These are phyloP conservation scores for Siphlonurus alternatus DNA, from an alignment of 2,888 invertebrate species.

Conservation along the genomic window DNA sequence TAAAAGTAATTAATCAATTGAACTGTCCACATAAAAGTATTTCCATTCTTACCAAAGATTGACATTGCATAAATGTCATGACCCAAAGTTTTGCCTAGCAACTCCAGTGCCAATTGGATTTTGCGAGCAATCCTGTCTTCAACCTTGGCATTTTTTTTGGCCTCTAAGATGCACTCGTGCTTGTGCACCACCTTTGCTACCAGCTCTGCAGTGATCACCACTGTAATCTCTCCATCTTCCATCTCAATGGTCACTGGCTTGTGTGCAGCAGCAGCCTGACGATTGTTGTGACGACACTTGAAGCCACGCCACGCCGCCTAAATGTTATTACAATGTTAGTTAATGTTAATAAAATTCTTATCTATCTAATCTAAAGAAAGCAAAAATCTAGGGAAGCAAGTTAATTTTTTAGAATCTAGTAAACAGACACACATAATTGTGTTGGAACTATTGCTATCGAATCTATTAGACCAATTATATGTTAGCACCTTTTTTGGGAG, in stretches of 20 bases:
- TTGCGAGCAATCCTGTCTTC: neutral
- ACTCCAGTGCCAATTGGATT: neutral
- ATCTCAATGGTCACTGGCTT: neutral
- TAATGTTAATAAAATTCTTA: too few species aligned
- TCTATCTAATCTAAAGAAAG: neutral
- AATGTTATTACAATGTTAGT: too few species aligned
- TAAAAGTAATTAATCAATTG: neutral
- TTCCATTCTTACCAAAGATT: neutral
- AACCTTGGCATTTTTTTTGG: neutral
- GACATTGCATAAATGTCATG: neutral
- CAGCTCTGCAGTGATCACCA: neutral
- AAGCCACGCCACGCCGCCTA: neutral
- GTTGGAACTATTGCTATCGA: too few species aligned
- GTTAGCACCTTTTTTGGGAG: too few species aligned
- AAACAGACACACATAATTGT: neutral
- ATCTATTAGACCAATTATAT: too few species aligned
- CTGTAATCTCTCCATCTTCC: neutral
- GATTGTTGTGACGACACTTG: neutral
- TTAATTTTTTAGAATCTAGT: neutral
- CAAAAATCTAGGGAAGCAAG: neutral
- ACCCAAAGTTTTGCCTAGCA: neutral
- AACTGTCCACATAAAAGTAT: neutral
- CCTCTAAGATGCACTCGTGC: neutral
- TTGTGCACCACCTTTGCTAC: neutral
- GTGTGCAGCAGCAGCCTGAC: neutral